phyloP scores from a whole-genome alignment of 2,797 vertebrate genomes.

The Coregonus ussuriensis region DNA sequence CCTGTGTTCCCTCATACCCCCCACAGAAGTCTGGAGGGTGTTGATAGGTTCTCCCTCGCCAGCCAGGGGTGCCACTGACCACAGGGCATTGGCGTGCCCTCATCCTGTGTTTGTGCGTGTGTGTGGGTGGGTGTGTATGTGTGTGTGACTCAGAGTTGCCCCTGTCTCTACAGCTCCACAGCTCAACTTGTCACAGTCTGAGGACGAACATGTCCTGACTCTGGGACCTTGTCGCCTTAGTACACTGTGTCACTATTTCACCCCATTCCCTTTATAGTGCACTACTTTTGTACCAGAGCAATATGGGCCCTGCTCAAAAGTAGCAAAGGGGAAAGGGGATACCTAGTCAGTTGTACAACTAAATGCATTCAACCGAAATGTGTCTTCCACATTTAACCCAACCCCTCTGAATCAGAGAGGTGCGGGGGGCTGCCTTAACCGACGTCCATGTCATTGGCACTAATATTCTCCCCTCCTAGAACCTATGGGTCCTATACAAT shows the following conservation, averaged over 20 bases:
- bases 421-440: too few relatives aligned
- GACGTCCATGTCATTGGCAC: neutral
- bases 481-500: conserved; percentile 1
- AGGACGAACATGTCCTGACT: neutral
- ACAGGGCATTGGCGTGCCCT: neutral
- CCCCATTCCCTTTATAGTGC: neutral
- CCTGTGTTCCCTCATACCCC: neutral
- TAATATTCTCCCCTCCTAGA: neutral
- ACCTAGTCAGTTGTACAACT: neutral
- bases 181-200: neutral
- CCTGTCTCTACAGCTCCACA: neutral
- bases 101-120: neutral
- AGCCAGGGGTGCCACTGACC: neutral
- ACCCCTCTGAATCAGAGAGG: too few relatives aligned
- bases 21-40: neutral
- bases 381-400: too few relatives aligned
- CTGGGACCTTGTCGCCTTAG: neutral
- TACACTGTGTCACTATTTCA: neutral
- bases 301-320: neutral
- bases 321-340: neutral
- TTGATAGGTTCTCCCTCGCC: neutral
- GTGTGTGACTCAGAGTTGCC: neutral
- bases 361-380: too few relatives aligned
- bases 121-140: neutral
- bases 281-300: neutral